Base-by-base conservation (phyloP, 1,140 invertebrate species). In the Streblospio benedicti region DNA sequence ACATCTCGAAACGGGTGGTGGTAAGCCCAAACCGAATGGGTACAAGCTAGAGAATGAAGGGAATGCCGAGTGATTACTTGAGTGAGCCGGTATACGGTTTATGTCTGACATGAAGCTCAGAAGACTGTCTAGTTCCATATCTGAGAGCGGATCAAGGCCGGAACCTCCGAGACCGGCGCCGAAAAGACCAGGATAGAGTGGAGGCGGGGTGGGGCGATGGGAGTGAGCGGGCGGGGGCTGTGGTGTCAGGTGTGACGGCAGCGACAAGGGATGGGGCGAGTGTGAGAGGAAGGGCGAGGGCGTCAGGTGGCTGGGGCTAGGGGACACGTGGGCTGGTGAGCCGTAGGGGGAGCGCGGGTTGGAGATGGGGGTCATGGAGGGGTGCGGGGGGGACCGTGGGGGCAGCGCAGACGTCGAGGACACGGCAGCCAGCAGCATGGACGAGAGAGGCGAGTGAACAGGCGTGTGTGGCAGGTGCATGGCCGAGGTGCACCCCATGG, bases 401-500 rank as follows among this genome's bases (percentile, higher is more conserved):
- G 14, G 9, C 6, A 25, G 14, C 45, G 12, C 35, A 38, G 45
- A 9, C 6, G 45, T 6, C 53, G n/a, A n/a, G n/a, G n/a, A n/a
- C n/a, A n/a, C n/a, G n/a, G n/a, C n/a, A n/a, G n/a, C n/a, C n/a
- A n/a, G n/a, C n/a, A n/a, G n/a, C n/a, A n/a, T 56, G 53, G 18
- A 25, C 35, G 35, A 38, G 9, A 56, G 60, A 45, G 18, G 59
- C 23, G 35, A 62, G 38, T 30, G 41, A 59, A 49, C 30, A 51
- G 57, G 61, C 5, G 57, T 54, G 47, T 54, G 50, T 20, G 27
- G 43, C 28, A 38, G 43, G 60, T 60, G 41, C 54, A 16, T 9
- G 49, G 33, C 28, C 50, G 61, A 56, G 25, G 44, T 32, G 52
- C 60, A 54, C 50, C 38, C 50, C 59, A 28, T 53, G 50, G 44